These are phyloP conservation scores for Liparis tanakae DNA, from an alignment of 2,797 vertebrate species.

Conservation along the genomic window DNA sequence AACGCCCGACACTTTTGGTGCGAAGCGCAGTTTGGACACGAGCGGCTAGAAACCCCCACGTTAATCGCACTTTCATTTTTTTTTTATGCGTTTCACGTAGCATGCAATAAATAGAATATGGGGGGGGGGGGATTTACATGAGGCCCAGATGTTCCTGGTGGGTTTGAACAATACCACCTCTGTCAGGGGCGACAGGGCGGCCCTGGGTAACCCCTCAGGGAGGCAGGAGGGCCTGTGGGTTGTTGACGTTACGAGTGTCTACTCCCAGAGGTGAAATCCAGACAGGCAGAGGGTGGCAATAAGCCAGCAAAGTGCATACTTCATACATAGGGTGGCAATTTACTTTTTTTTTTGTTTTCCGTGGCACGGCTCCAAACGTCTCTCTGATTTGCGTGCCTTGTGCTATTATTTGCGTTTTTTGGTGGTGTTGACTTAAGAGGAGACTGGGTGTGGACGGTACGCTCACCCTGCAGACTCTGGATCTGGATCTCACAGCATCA, in stretches of 20 bases:
- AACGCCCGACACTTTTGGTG: conserved; percentile 31
- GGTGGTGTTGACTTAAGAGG: conserved; percentile 63
- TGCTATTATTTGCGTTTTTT: conserved; percentile 53
- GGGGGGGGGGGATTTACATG: conserved; percentile 49
- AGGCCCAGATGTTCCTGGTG: conserved; percentile 48
- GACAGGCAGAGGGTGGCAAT: conserved; percentile 63
- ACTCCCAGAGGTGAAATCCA: conserved; percentile 61
- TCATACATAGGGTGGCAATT: conserved; percentile 68
- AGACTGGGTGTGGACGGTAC: conserved; percentile 26
- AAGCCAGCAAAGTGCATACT: conserved; percentile 62
- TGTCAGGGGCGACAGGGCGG: conserved; percentile 56
- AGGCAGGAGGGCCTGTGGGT: conserved; percentile 57
- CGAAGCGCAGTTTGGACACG: conserved; percentile 23
- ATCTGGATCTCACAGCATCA: conserved; percentile 21
- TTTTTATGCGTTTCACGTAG: conserved; percentile 13
- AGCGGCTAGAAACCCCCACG: neutral
- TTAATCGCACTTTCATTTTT: no score
- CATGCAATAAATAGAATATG: conserved; percentile 20
- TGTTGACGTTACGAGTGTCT: conserved; percentile 68
- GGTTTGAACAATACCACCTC: conserved; percentile 67
- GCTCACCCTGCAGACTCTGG: conserved; percentile 27
- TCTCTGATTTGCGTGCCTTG: conserved; percentile 61
- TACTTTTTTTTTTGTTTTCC: conserved; percentile 66
- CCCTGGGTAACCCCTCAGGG: conserved; percentile 63
- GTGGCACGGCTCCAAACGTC: conserved; percentile 72